phyloP scores from a whole-genome alignment of 2,888 invertebrate genomes.

The Folsomia candida region DNA sequence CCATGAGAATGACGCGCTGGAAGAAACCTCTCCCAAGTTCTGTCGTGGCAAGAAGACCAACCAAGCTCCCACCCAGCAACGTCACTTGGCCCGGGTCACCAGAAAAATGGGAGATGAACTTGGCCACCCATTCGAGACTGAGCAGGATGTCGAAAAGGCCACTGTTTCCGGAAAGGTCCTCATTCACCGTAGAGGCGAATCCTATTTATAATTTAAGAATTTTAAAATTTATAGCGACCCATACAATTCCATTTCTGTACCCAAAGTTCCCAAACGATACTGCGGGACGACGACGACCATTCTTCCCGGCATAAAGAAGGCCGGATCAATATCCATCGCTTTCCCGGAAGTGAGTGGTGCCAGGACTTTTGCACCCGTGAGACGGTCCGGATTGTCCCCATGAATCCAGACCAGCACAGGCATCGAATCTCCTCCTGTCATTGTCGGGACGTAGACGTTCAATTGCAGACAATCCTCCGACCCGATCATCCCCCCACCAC shows the following conservation, averaged over 20 bases:
- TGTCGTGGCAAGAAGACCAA: conserved; percentile 45
- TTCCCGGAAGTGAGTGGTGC: conserved; percentile 36
- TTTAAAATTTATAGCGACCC: not conserved
- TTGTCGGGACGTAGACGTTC: conserved; percentile 29
- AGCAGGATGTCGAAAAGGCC: conserved; percentile 40
- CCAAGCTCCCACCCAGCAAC: conserved; percentile 43
- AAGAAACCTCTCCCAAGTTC: conserved; percentile 39
- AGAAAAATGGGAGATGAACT: conserved; percentile 36
- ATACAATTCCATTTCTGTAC: conserved; percentile 14
- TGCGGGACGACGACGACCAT: conserved; percentile 44
- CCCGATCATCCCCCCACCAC: conserved; percentile 26
- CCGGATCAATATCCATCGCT: conserved; percentile 33
- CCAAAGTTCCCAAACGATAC: conserved; percentile 45
- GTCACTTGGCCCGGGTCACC: conserved; percentile 44
- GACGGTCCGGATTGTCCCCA: conserved; percentile 37
- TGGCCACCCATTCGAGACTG: conserved; percentile 44
- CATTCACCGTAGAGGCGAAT: conserved; percentile 36
- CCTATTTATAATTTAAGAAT: conserved; percentile 20
- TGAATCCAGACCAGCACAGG: conserved; percentile 49
- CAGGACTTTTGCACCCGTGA: conserved; percentile 4
- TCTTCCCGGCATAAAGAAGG: conserved; percentile 38
- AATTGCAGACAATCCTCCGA: conserved; percentile 40
- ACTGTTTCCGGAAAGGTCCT: conserved; percentile 44
- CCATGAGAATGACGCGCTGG: conserved; percentile 46
- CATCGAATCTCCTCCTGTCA: conserved; percentile 7